Evolutionary conservation across 2,888 invertebrate genomes (phyloP), one percentile per base, ranked within the genome.

Genomic region (Agrochola litura): DNA sequence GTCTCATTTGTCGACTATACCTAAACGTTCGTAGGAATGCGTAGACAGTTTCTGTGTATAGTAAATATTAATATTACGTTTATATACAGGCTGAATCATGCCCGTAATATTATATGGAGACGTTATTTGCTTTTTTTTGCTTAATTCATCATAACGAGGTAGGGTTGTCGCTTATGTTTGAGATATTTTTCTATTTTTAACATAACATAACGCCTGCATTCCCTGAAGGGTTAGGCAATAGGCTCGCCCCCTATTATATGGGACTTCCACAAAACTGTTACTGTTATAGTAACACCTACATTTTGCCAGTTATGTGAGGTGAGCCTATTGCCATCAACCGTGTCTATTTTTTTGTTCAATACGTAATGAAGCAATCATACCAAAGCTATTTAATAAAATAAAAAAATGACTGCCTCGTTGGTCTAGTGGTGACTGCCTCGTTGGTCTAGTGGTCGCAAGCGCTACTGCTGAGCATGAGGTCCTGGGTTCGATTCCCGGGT

Each of bases 81-180:
- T 77, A 79, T 77, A 79, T 81, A 77, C 66, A 75, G 41, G 8
- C 77, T 79, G 69, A 83, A 79, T 77, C 73, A 77, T 76, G 66
- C 16, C 64, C 63, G 71, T 87, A 79, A 83, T 87, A 84, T 88
- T 80, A 77, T 88, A 82, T 82, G 77, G 74, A 74, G 67, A 76
- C 74, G 82, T 83, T 86, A 78, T 85, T 85, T 78, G 79, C 77
- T 87, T 86, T 87, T 37, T 83, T 89, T 88, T 82, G 82, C 78
- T 82, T 86, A 86, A 89, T 89, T 82, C 68, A 73, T 86, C 84
- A 80, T 82, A 82, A 61, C 12, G 12, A 19, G 0, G 5, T 52
- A 84, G 77, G 81, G 83, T 65, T 84, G 73, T n/a, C 25, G 12
- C 56, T 61, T 46, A 2, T 43, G 3, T 70, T 60, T 58, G 8